phyloP scores from a whole-genome alignment of 1,140 invertebrate species.

The Anadara kagoshimensis region DNA sequence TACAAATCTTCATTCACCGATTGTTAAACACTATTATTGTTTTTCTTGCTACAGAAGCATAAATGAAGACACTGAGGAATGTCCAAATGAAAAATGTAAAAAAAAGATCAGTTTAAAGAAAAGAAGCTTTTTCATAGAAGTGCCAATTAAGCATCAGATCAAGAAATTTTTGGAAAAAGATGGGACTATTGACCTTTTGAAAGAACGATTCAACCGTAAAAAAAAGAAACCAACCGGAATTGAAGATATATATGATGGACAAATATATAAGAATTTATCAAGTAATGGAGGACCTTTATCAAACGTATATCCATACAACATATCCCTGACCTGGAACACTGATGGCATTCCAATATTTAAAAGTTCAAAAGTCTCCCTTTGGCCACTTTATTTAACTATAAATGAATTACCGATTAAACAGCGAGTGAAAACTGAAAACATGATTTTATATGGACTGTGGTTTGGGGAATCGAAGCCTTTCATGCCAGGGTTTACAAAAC shows the following conservation, averaged over 20 bases:
- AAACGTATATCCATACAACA: constrained; percentile 8
- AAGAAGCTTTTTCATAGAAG: too few species aligned
- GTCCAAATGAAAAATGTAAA: too few species aligned
- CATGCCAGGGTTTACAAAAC: constrained; percentile 22
- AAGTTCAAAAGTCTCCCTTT: constrained; percentile 30
- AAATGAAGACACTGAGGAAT: too few species aligned
- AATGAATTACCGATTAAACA: constrained; percentile 32
- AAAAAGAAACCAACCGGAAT: constrained; percentile 1
- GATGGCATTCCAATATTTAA: constrained; percentile 36
- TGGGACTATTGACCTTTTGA: too few species aligned
- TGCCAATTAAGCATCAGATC: too few species aligned
- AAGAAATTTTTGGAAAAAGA: too few species aligned
- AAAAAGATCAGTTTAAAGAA: too few species aligned
- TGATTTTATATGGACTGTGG: too few species aligned
- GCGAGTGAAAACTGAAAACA: too few species aligned
- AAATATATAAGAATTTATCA: constrained; percentile 3
- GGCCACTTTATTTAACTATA: constrained; percentile 30
- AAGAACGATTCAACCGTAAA: neutral
- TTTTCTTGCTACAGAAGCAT: neutral
- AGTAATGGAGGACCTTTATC: neutral
- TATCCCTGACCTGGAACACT: too few species aligned
- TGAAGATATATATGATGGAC: constrained; percentile 23
- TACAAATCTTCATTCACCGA: constrained; percentile 4
- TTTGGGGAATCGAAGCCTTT: too few species aligned
- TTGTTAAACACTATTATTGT: constrained; percentile 21